Base-by-base conservation (phyloP, 2,113 vertebrate genomes). In the Scalopus aquaticus region DNA sequence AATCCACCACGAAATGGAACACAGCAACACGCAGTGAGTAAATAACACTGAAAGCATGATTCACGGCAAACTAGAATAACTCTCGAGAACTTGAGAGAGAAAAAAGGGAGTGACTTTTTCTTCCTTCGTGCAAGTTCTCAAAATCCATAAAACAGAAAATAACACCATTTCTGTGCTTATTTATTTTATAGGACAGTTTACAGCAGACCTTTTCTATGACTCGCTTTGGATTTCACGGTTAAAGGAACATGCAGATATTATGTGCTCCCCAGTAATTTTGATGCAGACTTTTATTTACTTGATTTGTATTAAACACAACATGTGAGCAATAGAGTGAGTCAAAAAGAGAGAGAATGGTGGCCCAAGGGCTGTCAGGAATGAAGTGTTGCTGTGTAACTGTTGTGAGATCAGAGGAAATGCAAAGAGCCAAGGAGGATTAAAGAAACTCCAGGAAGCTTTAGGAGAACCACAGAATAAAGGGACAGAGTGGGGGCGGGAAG, bases 391-490 rank as follows among this genome's bases (percentile, higher is more conserved):
- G 72, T 15, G 8, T 69, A 95, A 91, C 56, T 88, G 69, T 28
- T 95, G 44, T 28, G 94, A 96, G 88, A 98, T 94, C 88, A 97
- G 96, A 97, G 95, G 1, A 82, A 88, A 78, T 62, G 94, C 88
- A 95, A 90, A 97, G 93, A 96, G 89, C 32, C 11, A 16, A 95
- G 54, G 93, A 97, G 69, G 81, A 94, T 96, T 97, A 96, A 92
- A 97, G 73, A 80, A 93, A 97, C 58, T 78, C 49, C 76, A 96
- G 96, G 92, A 96, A 77, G 90, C 85, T 96, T 96, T 90, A n/a
- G 85, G 80, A 97, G 39, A 46, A 83, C 88, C 54, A 91, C 1
- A 91, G 90, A 94, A 93, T 95, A 64, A 87, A 49, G 60, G 88
- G 79, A 42, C 46, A 20, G 26, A 67, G 19, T 28, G 70, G 93